Evolutionary conservation across 2,797 vertebrate species (phyloP), one percentile per base, ranked within the genome.

Genomic region (Macroramphosus scolopax): DNA sequence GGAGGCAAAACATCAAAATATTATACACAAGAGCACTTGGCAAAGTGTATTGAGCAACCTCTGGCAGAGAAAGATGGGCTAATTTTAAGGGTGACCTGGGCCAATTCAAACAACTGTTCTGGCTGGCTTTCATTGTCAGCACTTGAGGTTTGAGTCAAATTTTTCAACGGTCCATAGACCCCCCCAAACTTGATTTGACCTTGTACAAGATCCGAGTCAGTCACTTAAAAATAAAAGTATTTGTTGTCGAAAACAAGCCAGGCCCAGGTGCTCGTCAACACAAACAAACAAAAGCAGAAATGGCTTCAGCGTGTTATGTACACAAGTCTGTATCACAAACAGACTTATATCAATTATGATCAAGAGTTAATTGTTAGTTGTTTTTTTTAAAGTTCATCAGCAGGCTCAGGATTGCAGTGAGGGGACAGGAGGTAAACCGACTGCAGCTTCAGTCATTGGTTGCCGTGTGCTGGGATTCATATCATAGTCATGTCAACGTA

Each of bases 41-140:
- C 84, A 72, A 68, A 78, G 75, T 35, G 26, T 45, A 63, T 78
- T 86, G 86, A 91, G 89, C 88, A 87, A 81, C 81, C 88, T 83
- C 44, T 87, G 87, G 89, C 88, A 92, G 82, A 88, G 86, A 82
- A 82, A 85, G 88, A 89, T 91, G 89, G 92, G 84, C 84, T 93
- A 91, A 93, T 92, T 93, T 84, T 63, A 86, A 88, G 90, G 88
- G n/a, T 78, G 65, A 68, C 85, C 83, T 17, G 82, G 14, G 92
- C 91, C 93, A 95, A 94, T 72, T 88, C 90, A 93, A 95, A 92
- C 90, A 94, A 92, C 89, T 87, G 90, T 81, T 86, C 87, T 75
- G 90, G 91, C 90, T 67, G 85, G 84, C 84, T 90, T 83, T 92
- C 89, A 91, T 63, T 68, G 87, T 80, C 87, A 91, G 88, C 78